These are phyloP conservation scores for Anolis carolinensis DNA, from an alignment of 2,113 vertebrate species.

Conservation along the genomic window DNA sequence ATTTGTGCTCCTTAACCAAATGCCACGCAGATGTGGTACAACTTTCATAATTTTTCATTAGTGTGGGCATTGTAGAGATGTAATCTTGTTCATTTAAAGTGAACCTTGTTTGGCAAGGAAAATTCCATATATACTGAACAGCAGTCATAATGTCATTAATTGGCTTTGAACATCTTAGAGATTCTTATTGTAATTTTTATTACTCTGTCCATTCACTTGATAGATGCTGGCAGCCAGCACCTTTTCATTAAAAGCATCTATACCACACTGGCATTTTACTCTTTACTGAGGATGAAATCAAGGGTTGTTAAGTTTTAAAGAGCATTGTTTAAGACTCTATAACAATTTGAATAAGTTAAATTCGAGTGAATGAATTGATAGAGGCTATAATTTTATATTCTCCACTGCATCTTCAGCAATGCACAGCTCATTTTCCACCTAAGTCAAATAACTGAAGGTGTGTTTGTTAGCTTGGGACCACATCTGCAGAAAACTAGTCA, in stretches of 20 bases:
- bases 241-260: not conserved
- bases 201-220: not conserved
- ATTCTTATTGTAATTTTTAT: not conserved
- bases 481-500: not conserved
- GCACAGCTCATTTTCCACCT: constrained; percentile 46
- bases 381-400: constrained; percentile 30
- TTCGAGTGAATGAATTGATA: not conserved
- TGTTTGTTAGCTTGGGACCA: constrained; percentile 56
- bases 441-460: constrained; percentile 59
- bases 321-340: not conserved
- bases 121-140: not conserved
- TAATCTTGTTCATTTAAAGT: too few relatives aligned
- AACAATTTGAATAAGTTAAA: not conserved
- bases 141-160: not conserved
- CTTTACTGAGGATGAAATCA: not conserved
- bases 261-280: not conserved
- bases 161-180: not conserved
- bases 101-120: too few relatives aligned
- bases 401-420: constrained; percentile 37
- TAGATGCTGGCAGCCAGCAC: not conserved
- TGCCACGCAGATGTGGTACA: too few relatives aligned
- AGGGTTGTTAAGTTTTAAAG: not conserved
- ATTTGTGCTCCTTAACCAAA: too few relatives aligned
- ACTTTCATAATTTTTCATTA: too few relatives aligned
- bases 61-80: too few relatives aligned